Evolutionary conservation across 2,888 invertebrate species (phyloP).

Genomic region (Silvanus unidentatus): DNA sequence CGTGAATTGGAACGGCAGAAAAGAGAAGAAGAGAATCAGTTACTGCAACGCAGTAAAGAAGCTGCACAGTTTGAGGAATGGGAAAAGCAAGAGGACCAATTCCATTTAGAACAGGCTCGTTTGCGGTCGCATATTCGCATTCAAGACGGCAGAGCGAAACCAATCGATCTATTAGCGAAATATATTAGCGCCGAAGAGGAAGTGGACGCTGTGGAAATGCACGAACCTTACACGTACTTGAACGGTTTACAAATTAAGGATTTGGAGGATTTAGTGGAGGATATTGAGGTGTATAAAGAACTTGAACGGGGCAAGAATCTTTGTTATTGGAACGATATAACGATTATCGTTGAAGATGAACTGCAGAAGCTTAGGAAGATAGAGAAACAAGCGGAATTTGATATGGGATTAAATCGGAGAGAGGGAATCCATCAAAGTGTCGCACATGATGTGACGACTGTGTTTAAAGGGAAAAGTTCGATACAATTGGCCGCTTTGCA

Average conservation of each 20-base stretch:
- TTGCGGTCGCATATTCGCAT: conserved; percentile 90
- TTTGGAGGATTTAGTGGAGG: conserved; percentile 91
- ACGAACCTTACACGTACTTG: conserved; percentile 93
- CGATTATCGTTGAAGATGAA: conserved; percentile 91
- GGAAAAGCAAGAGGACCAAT: conserved; percentile 95
- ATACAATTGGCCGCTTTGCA: conserved; percentile 79
- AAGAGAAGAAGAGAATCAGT: conserved; percentile 74
- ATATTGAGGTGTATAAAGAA: conserved; percentile 93
- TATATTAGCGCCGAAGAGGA: conserved; percentile 86
- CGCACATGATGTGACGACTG: conserved; percentile 77
- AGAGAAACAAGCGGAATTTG: conserved; percentile 57
- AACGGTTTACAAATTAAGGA: conserved; percentile 86
- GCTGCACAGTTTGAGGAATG: conserved; percentile 88
- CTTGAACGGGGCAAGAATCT: conserved; percentile 82
- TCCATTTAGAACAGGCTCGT: conserved; percentile 94
- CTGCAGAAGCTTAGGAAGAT: conserved; percentile 76
- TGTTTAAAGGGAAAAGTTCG: conserved; percentile 91
- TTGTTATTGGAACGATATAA: conserved; percentile 94
- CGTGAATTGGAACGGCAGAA: conserved; percentile 80
- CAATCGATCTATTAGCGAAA: conserved; percentile 94
- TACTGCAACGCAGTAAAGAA: conserved; percentile 83
- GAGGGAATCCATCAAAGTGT: conserved; percentile 83
- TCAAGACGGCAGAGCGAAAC: conserved; percentile 91
- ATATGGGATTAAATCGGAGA: conserved; percentile 50
- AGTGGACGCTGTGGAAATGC: conserved; percentile 93